Percentiles rank a stretch among this genome's conserved stretches.
These are phyloP conservation scores for Gymnocheta viridis DNA, from an alignment of 2,888 invertebrate genomes.

Conservation along the genomic window DNA sequence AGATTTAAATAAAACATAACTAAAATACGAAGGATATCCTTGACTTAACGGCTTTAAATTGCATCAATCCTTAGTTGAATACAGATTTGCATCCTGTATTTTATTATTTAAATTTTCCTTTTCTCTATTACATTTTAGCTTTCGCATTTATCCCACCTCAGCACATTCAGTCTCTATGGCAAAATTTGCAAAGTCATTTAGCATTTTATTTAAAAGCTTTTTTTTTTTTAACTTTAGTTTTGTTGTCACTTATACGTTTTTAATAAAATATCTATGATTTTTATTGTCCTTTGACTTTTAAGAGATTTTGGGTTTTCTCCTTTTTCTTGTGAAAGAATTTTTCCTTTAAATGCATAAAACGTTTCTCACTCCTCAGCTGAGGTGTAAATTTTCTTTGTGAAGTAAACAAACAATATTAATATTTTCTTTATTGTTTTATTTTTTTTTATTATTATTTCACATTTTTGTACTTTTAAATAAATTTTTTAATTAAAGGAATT, in stretches of 20 bases:
- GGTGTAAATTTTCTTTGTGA: slow-evolving; percentile 27
- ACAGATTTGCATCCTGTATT: slow-evolving; percentile 3
- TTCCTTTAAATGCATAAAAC: background rate
- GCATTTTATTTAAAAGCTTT: slow-evolving; percentile 19
- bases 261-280: slow-evolving; percentile 35
- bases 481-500: slow-evolving; percentile 30
- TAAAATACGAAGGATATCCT: slow-evolving; percentile 21
- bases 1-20: background rate
- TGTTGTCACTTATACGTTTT: slow-evolving; percentile 37
- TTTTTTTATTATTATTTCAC: background rate
- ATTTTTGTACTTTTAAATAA: background rate
- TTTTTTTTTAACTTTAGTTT: background rate
- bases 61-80: slow-evolving; percentile 9
- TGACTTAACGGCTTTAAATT: slow-evolving; percentile 65
- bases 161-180: slow-evolving; percentile 16
- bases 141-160: background rate
- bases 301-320: background rate
- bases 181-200: slow-evolving; percentile 31
- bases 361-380: background rate
- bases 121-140: background rate
- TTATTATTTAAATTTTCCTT: background rate
- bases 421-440: slow-evolving; percentile 14
- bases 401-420: slow-evolving; percentile 25
- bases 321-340: slow-evolving; percentile 1
- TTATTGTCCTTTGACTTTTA: slow-evolving; percentile 43